phyloP scores from a whole-genome alignment of 2,888 invertebrate genomes.

The Aleiodes testaceus region DNA sequence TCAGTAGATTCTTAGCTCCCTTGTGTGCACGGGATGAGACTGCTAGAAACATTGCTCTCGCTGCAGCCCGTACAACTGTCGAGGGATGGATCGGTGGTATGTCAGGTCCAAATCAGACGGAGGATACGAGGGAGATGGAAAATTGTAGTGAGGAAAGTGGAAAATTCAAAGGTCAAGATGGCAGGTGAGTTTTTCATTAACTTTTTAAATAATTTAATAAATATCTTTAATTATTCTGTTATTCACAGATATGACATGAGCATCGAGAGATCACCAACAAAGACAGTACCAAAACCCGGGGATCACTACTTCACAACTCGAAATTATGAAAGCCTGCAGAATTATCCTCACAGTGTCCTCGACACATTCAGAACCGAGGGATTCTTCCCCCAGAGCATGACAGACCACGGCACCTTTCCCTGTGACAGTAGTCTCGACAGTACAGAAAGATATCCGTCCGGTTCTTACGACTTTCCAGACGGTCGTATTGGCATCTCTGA shows the following conservation, averaged over 20 bases:
- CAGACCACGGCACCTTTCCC: slow-evolving; percentile 52
- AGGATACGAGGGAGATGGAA: slow-evolving; percentile 60
- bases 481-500: slow-evolving; percentile 57
- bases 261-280: slow-evolving; percentile 60
- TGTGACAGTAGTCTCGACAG: slow-evolving; percentile 58
- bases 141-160: slow-evolving; percentile 56
- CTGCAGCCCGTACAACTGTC: slow-evolving; percentile 74
- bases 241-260: slow-evolving; percentile 63
- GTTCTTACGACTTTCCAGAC: slow-evolving; percentile 65
- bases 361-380: slow-evolving; percentile 62
- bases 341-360: slow-evolving; percentile 50
- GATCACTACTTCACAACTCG: slow-evolving; percentile 39
- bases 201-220: slow-evolving; percentile 3
- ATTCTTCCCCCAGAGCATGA: slow-evolving; percentile 67
- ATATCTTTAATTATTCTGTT: background rate
- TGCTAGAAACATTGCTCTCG: slow-evolving; percentile 74
- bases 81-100: slow-evolving; percentile 76
- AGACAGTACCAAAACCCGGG: slow-evolving; percentile 42
- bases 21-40: slow-evolving; percentile 75
- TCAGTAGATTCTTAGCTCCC: slow-evolving; percentile 75
- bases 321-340: background rate
- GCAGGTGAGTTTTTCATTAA: slow-evolving; percentile 55
- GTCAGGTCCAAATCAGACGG: slow-evolving; percentile 74
- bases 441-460: slow-evolving; percentile 57
- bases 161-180: slow-evolving; percentile 62